Percentiles rank a stretch among this genome's conserved stretches.
phyloP scores from a whole-genome alignment of 2,888 invertebrate genomes.

The Schizaphis graminum region DNA sequence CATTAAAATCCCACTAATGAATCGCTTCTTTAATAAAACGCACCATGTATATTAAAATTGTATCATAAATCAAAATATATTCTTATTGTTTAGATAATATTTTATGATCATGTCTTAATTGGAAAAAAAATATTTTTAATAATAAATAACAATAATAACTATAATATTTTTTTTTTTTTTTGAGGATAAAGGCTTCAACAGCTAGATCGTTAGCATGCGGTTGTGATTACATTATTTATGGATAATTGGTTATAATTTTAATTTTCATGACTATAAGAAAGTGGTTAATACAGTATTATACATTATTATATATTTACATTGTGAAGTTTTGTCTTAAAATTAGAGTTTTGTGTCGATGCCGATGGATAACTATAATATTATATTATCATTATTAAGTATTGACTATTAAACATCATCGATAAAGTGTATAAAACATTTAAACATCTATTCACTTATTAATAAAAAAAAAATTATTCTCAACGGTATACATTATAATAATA shows the following conservation, averaged over 20 bases:
- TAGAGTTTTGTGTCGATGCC: no score
- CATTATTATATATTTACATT: no score
- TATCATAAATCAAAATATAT: background rate
- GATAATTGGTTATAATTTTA: no score
- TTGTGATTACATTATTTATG: no score
- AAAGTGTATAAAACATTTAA: background rate
- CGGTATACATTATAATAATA: background rate
- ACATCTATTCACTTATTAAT: background rate
- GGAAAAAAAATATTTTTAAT: background rate
- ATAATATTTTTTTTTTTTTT: no score
- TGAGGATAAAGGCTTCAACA: no score
- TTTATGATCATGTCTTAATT: background rate
- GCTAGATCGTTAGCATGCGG: no score
- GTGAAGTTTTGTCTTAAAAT: no score
- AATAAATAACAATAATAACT: background rate
- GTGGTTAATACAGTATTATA: no score
- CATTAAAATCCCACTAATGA: background rate
- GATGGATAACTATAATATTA: background rate
- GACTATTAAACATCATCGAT: background rate
- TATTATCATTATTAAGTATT: background rate
- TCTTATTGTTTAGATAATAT: background rate
- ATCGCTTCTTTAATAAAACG: background rate
- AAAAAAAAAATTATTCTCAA: no score
- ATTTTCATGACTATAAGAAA: no score
- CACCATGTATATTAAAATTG: background rate